Percentiles rank a stretch among this genome's conserved stretches.
These are phyloP conservation scores for Cryptosula pallasiana DNA, from an alignment of 2,888 invertebrate species.

Conservation along the genomic window DNA sequence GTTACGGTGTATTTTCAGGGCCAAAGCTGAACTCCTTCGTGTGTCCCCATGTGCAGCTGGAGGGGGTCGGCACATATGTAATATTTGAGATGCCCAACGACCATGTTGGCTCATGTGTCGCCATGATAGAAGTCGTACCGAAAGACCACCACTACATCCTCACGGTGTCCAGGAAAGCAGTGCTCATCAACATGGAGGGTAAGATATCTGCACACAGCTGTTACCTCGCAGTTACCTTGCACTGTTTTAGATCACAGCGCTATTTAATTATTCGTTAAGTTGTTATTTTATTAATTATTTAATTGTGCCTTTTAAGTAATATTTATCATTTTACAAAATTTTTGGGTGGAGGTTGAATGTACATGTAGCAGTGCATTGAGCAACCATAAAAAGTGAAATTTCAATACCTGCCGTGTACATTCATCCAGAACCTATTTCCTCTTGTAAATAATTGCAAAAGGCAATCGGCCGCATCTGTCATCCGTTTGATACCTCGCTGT, in stretches of 20 bases:
- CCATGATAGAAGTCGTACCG: slow-evolving; percentile 4
- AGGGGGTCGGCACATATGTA: slow-evolving; percentile 16
- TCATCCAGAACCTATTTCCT: too few species aligned
- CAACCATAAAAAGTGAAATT: too few species aligned
- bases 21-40: slow-evolving; percentile 21
- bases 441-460: too few species aligned
- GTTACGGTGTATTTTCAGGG: slow-evolving; percentile 13
- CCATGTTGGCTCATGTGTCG: slow-evolving; percentile 20
- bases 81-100: slow-evolving; percentile 25
- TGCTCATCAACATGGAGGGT: slow-evolving; percentile 24
- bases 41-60: slow-evolving; percentile 21
- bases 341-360: too few species aligned
- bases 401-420: too few species aligned
- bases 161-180: slow-evolving; percentile 22
- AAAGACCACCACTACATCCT: slow-evolving; percentile 19
- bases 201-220: not conserved
- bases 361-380: too few species aligned
- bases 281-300: too few species aligned
- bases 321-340: too few species aligned
- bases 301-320: too few species aligned
- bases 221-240: slow-evolving; percentile 6
- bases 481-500: too few species aligned
- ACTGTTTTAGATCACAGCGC: not conserved
- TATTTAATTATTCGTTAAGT: too few species aligned
- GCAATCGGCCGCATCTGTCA: too few species aligned